phyloP scores from a whole-genome alignment of 2,888 invertebrate species.

The Lochmaea crataegi region DNA sequence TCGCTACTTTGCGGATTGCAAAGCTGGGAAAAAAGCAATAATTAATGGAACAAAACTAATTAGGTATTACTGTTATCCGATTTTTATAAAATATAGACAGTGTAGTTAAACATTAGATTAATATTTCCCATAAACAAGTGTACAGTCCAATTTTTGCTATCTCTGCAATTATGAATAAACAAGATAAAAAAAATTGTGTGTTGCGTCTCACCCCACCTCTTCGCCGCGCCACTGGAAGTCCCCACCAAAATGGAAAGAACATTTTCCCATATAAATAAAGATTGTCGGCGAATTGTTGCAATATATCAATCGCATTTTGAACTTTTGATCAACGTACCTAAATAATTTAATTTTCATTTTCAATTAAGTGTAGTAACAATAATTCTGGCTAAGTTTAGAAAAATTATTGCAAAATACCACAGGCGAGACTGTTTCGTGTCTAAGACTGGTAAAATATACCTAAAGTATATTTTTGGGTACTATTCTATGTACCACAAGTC shows the following conservation, averaged over 20 bases:
- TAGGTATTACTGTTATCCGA: neutral
- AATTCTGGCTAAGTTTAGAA: conserved; percentile 57
- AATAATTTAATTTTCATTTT: conserved; percentile 7
- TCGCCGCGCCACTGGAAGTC: conserved; percentile 7
- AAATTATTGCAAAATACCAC: conserved; percentile 69
- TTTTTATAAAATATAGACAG: neutral
- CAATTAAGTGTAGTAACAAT: neutral
- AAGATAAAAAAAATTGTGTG: neutral
- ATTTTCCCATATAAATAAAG: conserved; percentile 21
- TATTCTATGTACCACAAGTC: conserved; percentile 65
- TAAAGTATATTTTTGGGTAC: conserved; percentile 62
- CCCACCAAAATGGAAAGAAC: conserved; percentile 12
- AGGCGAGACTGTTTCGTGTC: conserved; percentile 69
- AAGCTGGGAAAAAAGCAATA: no score
- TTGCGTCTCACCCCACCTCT: neutral
- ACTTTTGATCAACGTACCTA: neutral
- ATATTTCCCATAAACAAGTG: neutral
- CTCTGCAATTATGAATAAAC: neutral
- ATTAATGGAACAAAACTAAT: no score
- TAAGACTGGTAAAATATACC: conserved; percentile 59
- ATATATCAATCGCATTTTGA: conserved; percentile 12
- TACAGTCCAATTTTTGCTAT: neutral
- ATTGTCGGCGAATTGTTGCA: neutral
- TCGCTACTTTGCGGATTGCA: no score
- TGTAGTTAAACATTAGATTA: neutral